phyloP scores from a whole-genome alignment of 2,888 invertebrate genomes.

The Rutpela maculata region DNA sequence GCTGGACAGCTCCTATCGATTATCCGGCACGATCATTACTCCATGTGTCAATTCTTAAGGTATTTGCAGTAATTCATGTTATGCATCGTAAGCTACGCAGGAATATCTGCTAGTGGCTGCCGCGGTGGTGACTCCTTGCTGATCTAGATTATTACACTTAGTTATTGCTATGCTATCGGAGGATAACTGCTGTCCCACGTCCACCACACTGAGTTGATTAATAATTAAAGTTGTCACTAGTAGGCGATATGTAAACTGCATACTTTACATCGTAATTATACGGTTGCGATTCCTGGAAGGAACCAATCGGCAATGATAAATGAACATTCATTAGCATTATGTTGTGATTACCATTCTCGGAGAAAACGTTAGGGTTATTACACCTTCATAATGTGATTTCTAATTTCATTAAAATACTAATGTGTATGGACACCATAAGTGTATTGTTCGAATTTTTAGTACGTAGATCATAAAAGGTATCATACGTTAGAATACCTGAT shows the following conservation, averaged over 20 bases:
- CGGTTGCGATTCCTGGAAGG: conserved; percentile 32
- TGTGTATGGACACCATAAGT: no score
- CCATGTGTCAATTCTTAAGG: conserved; percentile 60
- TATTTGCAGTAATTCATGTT: conserved; percentile 61
- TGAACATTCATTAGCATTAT: conserved; percentile 27
- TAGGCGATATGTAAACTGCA: conserved; percentile 51
- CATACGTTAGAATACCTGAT: no score
- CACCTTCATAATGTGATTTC: conserved; percentile 12
- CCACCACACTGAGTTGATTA: conserved; percentile 47
- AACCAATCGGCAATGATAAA: conserved; percentile 41
- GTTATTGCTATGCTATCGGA: conserved; percentile 47
- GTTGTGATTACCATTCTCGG: conserved; percentile 21
- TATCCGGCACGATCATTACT: conserved; percentile 64
- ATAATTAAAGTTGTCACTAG: conserved; percentile 56
- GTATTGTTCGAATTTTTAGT: no score
- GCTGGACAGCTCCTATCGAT: conserved; percentile 60
- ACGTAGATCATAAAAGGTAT: no score
- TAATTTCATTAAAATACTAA: background rate
- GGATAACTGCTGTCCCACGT: conserved; percentile 40
- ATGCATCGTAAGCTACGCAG: conserved; percentile 52
- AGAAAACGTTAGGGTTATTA: conserved; percentile 21
- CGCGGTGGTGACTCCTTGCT: conserved; percentile 36
- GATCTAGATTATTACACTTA: conserved; percentile 57
- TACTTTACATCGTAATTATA: conserved; percentile 54
- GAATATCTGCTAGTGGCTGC: conserved; percentile 45